phyloP scores from a whole-genome alignment of 1,140 invertebrate genomes.

The Aphaenogaster floridana region DNA sequence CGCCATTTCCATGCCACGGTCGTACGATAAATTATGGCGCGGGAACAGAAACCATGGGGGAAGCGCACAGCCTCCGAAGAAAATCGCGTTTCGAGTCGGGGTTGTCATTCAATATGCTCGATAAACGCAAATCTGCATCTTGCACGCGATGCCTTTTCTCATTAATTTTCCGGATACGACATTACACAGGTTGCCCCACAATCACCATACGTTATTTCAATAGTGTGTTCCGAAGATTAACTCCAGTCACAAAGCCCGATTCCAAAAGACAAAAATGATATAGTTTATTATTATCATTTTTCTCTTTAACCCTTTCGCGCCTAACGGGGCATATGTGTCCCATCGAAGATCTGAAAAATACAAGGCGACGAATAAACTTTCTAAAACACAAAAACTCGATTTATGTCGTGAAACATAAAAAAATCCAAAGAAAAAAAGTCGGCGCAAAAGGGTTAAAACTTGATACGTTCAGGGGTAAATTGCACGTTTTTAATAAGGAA shows the following conservation, averaged over 20 bases:
- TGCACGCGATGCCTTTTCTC: constrained; percentile 1
- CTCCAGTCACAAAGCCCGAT: neutral
- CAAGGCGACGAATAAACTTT: too few relatives aligned
- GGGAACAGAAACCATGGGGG: constrained; percentile 44
- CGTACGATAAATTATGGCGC: constrained; percentile 76
- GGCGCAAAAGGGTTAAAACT: neutral
- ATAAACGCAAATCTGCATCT: constrained; percentile 12
- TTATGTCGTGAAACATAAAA: too few relatives aligned
- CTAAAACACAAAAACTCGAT: too few relatives aligned
- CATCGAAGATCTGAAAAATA: too few relatives aligned
- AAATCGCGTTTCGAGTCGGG: constrained; percentile 32
- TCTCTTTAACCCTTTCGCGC: neutral
- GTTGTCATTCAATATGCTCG: constrained; percentile 35
- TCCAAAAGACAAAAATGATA: neutral
- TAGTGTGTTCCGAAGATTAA: neutral
- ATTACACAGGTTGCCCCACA: neutral
- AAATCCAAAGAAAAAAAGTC: too few relatives aligned
- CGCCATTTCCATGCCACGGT: constrained; percentile 66
- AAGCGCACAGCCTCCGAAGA: neutral
- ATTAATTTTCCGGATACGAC: neutral
- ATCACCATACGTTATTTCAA: neutral
- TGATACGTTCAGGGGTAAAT: neutral
- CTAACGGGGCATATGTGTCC: too few relatives aligned
- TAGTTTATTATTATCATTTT: neutral
- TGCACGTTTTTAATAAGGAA: neutral